Evolutionary conservation across 1,140 invertebrate genomes (phyloP).

Genomic region (Bombus balteatus): DNA sequence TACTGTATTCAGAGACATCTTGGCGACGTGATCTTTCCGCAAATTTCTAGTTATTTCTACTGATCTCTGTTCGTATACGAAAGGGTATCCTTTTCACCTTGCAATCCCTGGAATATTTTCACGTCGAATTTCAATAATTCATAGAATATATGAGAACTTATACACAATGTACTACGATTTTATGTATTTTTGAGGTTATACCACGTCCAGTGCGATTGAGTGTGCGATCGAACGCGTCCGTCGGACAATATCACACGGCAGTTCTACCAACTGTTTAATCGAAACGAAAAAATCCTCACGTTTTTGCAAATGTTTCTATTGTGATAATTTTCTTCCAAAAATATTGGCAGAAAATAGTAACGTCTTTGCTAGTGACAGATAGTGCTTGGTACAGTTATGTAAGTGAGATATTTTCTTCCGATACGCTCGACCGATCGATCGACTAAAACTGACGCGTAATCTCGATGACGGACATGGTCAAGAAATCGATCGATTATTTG

Average conservation of each 20-base stretch:
- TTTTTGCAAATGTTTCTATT: accelerated
- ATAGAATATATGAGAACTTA: neutral
- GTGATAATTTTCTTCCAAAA: too few relatives aligned
- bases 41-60: neutral
- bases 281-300: neutral
- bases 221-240: conserved; percentile 7
- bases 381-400: conserved; percentile 12
- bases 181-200: neutral
- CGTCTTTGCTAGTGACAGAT: conserved; percentile 13
- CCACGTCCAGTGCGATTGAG: too few relatives aligned
- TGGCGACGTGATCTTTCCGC: neutral
- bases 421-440: conserved; percentile 27
- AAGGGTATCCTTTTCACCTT: too few relatives aligned
- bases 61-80: neutral
- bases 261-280: neutral
- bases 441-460: conserved; percentile 18
- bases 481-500: conserved; percentile 12
- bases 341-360: neutral
- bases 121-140: neutral
- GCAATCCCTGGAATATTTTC: neutral
- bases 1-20: neutral
- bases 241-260: neutral
- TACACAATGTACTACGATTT: neutral
- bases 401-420: conserved; percentile 33
- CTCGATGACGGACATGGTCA: neutral